These are phyloP conservation scores for Salvelinus alpinus DNA, from an alignment of 2,113 vertebrate species.

Conservation along the genomic window DNA sequence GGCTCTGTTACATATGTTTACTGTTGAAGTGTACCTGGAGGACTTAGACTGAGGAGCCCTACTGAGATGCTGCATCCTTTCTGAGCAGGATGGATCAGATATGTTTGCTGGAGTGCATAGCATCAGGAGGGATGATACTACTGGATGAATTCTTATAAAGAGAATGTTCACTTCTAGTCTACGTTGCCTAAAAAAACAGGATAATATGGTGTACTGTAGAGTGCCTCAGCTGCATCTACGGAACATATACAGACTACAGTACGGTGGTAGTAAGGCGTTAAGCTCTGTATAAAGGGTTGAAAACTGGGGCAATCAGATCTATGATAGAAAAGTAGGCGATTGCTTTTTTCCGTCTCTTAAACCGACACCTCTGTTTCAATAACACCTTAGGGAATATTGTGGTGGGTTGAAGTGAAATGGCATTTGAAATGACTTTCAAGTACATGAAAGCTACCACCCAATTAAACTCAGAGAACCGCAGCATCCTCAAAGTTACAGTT, in stretches of 20 bases:
- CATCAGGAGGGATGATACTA: slow-evolving; percentile 21
- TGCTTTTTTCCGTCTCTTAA: no score
- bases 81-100: slow-evolving; percentile 42
- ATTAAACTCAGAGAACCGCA: slow-evolving; percentile 25
- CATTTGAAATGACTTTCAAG: slow-evolving; percentile 32
- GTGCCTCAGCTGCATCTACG: no score
- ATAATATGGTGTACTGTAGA: no score
- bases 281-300: not conserved
- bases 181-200: not conserved
- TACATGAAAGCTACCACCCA: slow-evolving; percentile 29
- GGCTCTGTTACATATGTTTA: slow-evolving; percentile 65
- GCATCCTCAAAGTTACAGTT: no score
- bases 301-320: no score
- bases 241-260: no score
- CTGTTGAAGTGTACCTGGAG: slow-evolving; percentile 55
- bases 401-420: slow-evolving; percentile 19
- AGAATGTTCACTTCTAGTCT: not conserved
- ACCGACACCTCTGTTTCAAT: no score
- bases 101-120: slow-evolving; percentile 33
- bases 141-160: slow-evolving; percentile 11
- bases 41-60: slow-evolving; percentile 43
- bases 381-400: slow-evolving; percentile 9
- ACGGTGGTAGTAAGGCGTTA: not conserved
- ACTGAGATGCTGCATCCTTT: slow-evolving; percentile 37
- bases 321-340: no score